Evolutionary conservation across 2,888 invertebrate species (phyloP).

Genomic region (Drosophila koepferae): DNA sequence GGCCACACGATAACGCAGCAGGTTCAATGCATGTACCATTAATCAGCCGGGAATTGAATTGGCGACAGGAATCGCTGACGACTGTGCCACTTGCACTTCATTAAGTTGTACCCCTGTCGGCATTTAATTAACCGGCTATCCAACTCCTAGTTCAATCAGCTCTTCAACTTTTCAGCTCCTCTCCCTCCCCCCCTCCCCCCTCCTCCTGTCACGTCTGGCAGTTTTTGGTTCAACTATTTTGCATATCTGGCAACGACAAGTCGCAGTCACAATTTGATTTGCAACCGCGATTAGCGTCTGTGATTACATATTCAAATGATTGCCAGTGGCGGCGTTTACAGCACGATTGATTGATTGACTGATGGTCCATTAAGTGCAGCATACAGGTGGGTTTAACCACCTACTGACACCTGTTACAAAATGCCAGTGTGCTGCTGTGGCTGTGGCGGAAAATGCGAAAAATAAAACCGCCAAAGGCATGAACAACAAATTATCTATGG

Average conservation of each 20-base stretch:
- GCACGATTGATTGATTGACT: slow-evolving; percentile 63
- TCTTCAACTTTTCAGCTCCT: neutral
- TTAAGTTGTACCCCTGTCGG: slow-evolving; percentile 40
- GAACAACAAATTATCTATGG: neutral
- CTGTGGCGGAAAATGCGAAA: slow-evolving; percentile 7
- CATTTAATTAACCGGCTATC: slow-evolving; percentile 57
- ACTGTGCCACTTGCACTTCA: slow-evolving; percentile 48
- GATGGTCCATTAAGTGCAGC: slow-evolving; percentile 54
- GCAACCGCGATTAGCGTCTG: slow-evolving; percentile 65
- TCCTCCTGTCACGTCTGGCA: neutral
- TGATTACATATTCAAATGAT: slow-evolving; percentile 72
- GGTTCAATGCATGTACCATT: slow-evolving; percentile 35
- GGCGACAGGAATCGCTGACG: slow-evolving; percentile 51
- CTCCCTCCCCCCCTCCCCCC: too few relatives aligned
- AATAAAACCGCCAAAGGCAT: neutral
- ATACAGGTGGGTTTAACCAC: slow-evolving; percentile 26
- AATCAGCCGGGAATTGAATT: slow-evolving; percentile 41
- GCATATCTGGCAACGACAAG: slow-evolving; percentile 48
- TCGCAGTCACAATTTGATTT: slow-evolving; percentile 68
- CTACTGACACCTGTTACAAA: slow-evolving; percentile 29
- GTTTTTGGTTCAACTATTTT: slow-evolving; percentile 40
- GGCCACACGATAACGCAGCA: neutral
- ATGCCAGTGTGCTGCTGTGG: slow-evolving; percentile 8
- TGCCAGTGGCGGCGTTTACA: slow-evolving; percentile 63
- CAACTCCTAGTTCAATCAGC: slow-evolving; percentile 1